Base-by-base conservation (phyloP, 2,888 invertebrate genomes). In the Blomia tropicalis region DNA sequence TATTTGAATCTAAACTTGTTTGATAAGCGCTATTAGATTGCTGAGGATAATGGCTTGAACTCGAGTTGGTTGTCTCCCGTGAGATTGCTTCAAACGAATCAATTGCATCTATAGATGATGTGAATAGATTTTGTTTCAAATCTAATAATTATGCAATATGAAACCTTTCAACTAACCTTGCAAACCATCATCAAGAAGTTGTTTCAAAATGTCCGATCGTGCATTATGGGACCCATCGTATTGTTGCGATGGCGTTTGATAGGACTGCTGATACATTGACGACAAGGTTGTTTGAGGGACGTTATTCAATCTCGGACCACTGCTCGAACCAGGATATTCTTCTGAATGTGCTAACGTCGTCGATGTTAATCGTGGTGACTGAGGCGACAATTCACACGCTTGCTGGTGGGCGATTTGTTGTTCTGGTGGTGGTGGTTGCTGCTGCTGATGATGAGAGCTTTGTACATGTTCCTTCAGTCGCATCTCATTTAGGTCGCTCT, bases 31-130 rank as follows among this genome's bases (percentile, higher is more conserved):
- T 11, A 36, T 36, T 36, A 17, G 36, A 36, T 17, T 36, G 36
- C 17, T 36, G 36, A 36, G 36, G n/a, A n/a, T n/a, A n/a, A n/a
- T n/a, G n/a, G n/a, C n/a, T 36, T 36, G 36, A 36, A 17, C 36
- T 17, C 7, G 7, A 17, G 36, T 7, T 36, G 7, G 36, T 43
- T 17, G 58, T 58, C 58, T 58, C 62, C 23, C 56, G 61, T 1
- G 53, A 54, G 17, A 62, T 56, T 32, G 41, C 36, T 47, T 62
- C 62, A 27, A 62, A 62, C 25, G 56, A 58, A 32, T 56, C 62
- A 41, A 62, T 62, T 25, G 56, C 62, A 25, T 62, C 62, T 62
- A 32, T 32, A 29, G 27, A 19, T 30, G n/a, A n/a, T n/a, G n/a
- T n/a, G n/a, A n/a, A n/a, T n/a, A n/a, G n/a, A 27, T 22, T 47